Conservation (phyloP, 1,140 invertebrate genomes). For the Trichogramma pretiosum region DNA sequence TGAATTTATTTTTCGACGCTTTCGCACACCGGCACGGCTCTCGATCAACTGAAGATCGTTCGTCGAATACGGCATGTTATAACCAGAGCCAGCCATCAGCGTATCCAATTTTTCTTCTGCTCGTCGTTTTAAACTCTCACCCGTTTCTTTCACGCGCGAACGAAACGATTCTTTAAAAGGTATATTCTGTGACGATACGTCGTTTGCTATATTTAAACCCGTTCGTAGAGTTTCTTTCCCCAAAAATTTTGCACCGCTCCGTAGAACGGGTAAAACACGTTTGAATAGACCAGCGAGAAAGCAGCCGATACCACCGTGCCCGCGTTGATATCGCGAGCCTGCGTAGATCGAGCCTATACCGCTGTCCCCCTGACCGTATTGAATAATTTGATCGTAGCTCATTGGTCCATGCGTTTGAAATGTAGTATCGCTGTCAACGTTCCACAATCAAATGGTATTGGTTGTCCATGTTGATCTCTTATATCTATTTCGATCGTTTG, state of each 20-base stretch:
- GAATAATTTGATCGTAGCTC: constrained; percentile 4
- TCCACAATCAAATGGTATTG: constrained; percentile 21
- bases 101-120: constrained; percentile 17
- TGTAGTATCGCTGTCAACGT: constrained; percentile 22
- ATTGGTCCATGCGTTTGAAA: constrained; percentile 12
- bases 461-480: constrained; percentile 16
- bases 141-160: constrained; percentile 11
- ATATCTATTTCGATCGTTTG: constrained; percentile 19
- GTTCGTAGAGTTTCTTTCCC: constrained; percentile 6
- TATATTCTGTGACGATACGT: constrained; percentile 6
- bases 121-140: constrained; percentile 21
- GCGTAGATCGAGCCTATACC: constrained; percentile 13
- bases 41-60: too few relatives aligned
- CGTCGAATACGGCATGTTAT: too few relatives aligned
- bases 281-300: not conserved
- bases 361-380: not conserved
- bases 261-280: not conserved
- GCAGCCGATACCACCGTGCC: not conserved
- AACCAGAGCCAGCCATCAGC: constrained; percentile 20
- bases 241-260: not conserved
- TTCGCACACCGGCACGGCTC: too few relatives aligned
- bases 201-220: constrained; percentile 12
- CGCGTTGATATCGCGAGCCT: constrained; percentile 3
- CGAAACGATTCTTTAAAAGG: constrained; percentile 16
- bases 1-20: too few relatives aligned